Evolutionary conservation across 1,140 invertebrate genomes (phyloP).

Genomic region (Oryctes rhinoceros): DNA sequence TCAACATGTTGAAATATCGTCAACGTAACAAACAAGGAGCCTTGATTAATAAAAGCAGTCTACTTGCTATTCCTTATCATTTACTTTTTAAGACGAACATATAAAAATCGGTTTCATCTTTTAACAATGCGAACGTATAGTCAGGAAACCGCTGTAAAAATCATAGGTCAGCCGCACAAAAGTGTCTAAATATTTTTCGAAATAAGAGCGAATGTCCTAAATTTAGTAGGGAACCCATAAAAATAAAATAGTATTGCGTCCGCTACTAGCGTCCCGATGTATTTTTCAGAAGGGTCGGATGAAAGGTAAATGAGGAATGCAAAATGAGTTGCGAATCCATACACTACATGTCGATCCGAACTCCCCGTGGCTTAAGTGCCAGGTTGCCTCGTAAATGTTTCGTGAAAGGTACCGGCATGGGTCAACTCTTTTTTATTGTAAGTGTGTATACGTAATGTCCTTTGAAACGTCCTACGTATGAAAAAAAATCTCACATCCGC

Average conservation of each 20-base stretch:
- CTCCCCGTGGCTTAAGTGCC: background rate
- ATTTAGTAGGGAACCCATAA: slow-evolving; percentile 18
- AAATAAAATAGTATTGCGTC: slow-evolving; percentile 38
- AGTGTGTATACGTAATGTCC: slow-evolving; percentile 23
- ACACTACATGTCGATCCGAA: slow-evolving; percentile 25
- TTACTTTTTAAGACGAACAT: too few species aligned
- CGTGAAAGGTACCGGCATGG: slow-evolving; percentile 14
- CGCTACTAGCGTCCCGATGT: slow-evolving; percentile 20
- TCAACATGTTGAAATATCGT: too few species aligned
- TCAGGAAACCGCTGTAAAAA: background rate
- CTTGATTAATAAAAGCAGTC: too few species aligned
- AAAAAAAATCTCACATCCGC: slow-evolving; percentile 8
- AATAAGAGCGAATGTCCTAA: slow-evolving; percentile 21
- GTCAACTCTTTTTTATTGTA: background rate
- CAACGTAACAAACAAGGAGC: too few species aligned
- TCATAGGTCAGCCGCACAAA: slow-evolving; percentile 14
- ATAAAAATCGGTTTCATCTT: background rate
- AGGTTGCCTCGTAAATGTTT: slow-evolving; percentile 28
- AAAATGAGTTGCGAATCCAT: slow-evolving; percentile 38
- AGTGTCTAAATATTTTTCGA: slow-evolving; percentile 34
- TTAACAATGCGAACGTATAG: background rate
- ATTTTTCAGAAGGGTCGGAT: slow-evolving; percentile 36
- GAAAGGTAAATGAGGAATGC: slow-evolving; percentile 41
- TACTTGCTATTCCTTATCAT: too few species aligned
- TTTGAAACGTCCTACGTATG: background rate